Evolutionary conservation across 2,113 vertebrate species (phyloP).

Genomic region (Nanorana parkeri): DNA sequence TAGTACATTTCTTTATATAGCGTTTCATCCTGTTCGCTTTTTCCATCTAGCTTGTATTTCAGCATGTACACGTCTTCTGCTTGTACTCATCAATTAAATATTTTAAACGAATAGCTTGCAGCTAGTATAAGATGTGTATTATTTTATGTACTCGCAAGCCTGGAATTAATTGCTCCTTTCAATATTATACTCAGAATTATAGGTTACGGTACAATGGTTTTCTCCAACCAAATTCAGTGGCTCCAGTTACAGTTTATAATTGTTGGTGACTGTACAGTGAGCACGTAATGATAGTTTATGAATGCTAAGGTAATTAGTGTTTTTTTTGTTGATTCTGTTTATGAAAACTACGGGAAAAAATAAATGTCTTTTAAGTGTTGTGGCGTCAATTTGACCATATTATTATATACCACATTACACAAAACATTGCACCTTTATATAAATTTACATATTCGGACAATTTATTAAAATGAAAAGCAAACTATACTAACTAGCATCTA

Average conservation of each 20-base stretch:
- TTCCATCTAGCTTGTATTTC: background rate
- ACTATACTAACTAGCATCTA: no score
- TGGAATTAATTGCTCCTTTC: conserved; percentile 18
- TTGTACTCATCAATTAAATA: background rate
- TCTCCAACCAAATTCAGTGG: background rate
- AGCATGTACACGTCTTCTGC: background rate
- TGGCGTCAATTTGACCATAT: background rate
- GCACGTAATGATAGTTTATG: conserved; percentile 28
- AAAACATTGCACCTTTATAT: no score
- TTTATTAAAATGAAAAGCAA: no score
- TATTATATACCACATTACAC: background rate
- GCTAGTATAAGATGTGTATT: background rate
- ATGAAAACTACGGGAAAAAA: background rate
- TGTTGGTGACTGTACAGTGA: conserved; percentile 15
- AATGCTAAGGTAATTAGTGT: background rate
- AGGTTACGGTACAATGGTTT: conserved; percentile 14
- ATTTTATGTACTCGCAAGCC: conserved; percentile 26
- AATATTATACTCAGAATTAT: conserved; percentile 25
- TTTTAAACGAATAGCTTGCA: background rate
- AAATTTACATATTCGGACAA: no score
- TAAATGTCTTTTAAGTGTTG: background rate
- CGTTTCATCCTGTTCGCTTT: background rate
- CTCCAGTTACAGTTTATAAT: conserved; percentile 21
- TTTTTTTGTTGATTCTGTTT: background rate
- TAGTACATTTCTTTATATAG: background rate